Evolutionary conservation across 64 coral and sea anemone genomes (phyloP).

Genomic region (Stichodactyla mertensii): DNA sequence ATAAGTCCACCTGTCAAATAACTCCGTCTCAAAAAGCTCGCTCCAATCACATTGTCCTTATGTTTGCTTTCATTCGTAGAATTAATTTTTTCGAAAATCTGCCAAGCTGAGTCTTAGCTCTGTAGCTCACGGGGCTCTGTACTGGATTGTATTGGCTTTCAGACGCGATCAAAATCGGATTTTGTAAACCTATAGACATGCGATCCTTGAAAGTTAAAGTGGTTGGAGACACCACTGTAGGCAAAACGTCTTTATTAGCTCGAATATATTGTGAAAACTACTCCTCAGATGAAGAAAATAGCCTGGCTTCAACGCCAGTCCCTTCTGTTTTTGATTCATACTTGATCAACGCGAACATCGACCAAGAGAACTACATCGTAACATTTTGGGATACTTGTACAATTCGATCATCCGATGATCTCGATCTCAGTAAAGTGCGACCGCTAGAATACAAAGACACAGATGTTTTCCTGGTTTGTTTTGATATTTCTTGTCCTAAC

Average conservation of each 20-base stretch:
- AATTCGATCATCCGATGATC: background rate
- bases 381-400: constrained; percentile 56
- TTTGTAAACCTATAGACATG: background rate
- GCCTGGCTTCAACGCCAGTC: background rate
- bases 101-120: background rate
- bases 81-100: constrained; percentile 7
- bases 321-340: constrained; percentile 29
- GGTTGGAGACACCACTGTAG: constrained; percentile 40
- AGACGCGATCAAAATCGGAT: background rate
- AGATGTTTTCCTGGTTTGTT: constrained; percentile 75
- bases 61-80: background rate
- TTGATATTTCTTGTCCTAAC: constrained; percentile 62
- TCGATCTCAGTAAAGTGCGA: constrained; percentile 45
- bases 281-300: constrained; percentile 24
- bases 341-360: constrained; percentile 34
- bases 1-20: background rate
- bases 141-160: background rate
- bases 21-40: background rate
- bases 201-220: constrained; percentile 59
- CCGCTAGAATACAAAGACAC: constrained; percentile 70
- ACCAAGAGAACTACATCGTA: constrained; percentile 26
- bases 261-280: constrained; percentile 47
- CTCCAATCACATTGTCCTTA: background rate
- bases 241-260: constrained; percentile 42
- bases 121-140: background rate